These are phyloP conservation scores for Tachysurus fulvidraco DNA, from an alignment of 2,113 vertebrate genomes.

Conservation along the genomic window DNA sequence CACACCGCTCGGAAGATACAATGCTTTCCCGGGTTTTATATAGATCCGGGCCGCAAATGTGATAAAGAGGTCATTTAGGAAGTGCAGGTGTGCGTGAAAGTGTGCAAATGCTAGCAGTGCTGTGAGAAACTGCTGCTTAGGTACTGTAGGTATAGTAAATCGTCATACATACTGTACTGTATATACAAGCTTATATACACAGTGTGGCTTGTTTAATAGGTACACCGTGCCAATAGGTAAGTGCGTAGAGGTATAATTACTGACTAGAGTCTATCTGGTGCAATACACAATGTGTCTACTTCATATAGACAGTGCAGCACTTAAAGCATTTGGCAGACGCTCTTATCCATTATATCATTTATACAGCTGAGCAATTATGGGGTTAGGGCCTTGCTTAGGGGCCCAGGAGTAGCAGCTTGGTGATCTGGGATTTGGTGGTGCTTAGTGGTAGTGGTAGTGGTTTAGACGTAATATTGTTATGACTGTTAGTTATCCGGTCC, in stretches of 20 bases:
- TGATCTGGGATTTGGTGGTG: too few species aligned
- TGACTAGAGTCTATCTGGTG: neutral
- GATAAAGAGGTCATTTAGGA: slow-evolving; percentile 17
- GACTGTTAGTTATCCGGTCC: too few species aligned
- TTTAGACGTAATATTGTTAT: neutral
- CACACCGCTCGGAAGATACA: neutral
- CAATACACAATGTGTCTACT: neutral
- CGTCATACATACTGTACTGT: neutral
- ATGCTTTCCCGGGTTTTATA: neutral
- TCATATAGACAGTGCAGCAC: neutral
- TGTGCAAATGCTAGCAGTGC: neutral
- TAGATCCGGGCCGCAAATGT: neutral
- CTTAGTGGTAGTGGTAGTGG: too few species aligned
- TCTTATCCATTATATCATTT: too few species aligned
- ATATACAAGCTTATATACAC: neutral
- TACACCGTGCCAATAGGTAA: neutral
- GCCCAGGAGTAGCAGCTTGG: too few species aligned
- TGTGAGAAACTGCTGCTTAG: neutral
- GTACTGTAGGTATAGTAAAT: neutral
- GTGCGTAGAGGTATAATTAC: neutral
- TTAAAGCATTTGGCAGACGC: too few species aligned
- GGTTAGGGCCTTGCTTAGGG: too few species aligned
- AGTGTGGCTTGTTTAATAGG: neutral
- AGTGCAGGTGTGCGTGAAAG: slow-evolving; percentile 13
- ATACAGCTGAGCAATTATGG: too few species aligned